Percentiles rank a stretch among this genome's conserved stretches.
phyloP scores from a whole-genome alignment of 2,888 invertebrate species.

The Blera fallax region DNA sequence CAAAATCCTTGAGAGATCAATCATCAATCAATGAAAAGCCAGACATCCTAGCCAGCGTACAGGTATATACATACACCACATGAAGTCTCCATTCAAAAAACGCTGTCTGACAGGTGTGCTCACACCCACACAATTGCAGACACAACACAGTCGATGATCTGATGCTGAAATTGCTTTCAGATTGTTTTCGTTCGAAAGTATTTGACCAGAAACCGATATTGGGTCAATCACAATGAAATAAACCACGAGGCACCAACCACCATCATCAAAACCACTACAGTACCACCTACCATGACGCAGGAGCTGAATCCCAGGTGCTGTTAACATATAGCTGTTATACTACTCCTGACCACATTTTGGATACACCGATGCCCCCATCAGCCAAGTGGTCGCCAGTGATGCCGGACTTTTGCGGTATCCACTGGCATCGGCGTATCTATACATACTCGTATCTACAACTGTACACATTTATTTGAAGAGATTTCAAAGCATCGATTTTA shows the following conservation, averaged over 20 bases:
- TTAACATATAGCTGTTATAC: background rate
- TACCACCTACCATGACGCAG: background rate
- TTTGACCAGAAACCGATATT: slow-evolving; percentile 8
- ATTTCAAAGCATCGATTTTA: slow-evolving; percentile 41
- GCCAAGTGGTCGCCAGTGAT: slow-evolving; percentile 2
- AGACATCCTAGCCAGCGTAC: no score
- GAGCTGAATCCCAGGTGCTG: slow-evolving; percentile 31
- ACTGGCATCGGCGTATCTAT: slow-evolving; percentile 11
- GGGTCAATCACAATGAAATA: slow-evolving; percentile 31
- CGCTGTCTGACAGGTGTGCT: background rate
- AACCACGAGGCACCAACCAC: slow-evolving; percentile 34
- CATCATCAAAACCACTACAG: slow-evolving; percentile 14
- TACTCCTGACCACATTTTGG: slow-evolving; percentile 1
- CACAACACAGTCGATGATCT: background rate
- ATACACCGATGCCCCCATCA: background rate
- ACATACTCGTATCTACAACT: background rate
- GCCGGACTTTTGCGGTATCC: slow-evolving; percentile 39
- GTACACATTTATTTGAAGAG: slow-evolving; percentile 23
- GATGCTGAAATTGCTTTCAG: background rate
- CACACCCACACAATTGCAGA: background rate
- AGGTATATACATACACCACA: background rate
- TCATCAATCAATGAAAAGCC: no score
- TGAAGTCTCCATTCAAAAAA: background rate
- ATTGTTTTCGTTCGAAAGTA: slow-evolving; percentile 14
- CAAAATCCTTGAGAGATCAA: no score